Conservation (phyloP, 1,140 invertebrate genomes). For the Formica selysi region DNA sequence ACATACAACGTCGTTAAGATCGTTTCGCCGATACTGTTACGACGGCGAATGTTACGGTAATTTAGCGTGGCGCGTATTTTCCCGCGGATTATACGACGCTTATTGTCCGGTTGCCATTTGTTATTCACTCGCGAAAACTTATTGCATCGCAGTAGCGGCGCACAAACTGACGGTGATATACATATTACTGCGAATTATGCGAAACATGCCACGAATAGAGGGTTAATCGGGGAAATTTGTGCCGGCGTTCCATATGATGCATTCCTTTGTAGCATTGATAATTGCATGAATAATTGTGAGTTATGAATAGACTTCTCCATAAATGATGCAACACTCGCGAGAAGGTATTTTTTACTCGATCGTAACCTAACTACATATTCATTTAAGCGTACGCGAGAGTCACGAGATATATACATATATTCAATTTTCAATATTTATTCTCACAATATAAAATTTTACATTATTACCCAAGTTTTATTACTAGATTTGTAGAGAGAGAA, state of each 20-base stretch:
- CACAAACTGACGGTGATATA: conserved; percentile 16
- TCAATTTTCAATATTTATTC: background rate
- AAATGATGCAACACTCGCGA: background rate
- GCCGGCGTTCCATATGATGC: conserved; percentile 37
- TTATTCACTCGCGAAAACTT: conserved; percentile 51
- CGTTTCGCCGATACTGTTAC: conserved; percentile 57
- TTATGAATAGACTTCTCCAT: conserved; percentile 19
- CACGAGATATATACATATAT: background rate
- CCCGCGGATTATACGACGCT: conserved; percentile 52
- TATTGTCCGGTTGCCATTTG: conserved; percentile 47
- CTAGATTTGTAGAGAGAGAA: background rate
- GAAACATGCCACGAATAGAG: conserved; percentile 12
- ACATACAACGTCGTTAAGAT: conserved; percentile 61
- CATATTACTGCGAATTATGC: conserved; percentile 44
- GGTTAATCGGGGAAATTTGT: conserved; percentile 45
- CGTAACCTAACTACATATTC: background rate
- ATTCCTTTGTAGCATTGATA: conserved; percentile 50
- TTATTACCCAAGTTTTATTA: background rate
- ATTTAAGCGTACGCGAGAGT: background rate
- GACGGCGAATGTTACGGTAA: conserved; percentile 65
- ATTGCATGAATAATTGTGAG: conserved; percentile 49
- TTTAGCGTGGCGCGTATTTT: conserved; percentile 44
- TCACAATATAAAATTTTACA: background rate
- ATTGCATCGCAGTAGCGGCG: background rate
- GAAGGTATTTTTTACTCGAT: conserved; percentile 16